Conservation (phyloP, 1,140 invertebrate species). For the Ylistrum balloti region DNA sequence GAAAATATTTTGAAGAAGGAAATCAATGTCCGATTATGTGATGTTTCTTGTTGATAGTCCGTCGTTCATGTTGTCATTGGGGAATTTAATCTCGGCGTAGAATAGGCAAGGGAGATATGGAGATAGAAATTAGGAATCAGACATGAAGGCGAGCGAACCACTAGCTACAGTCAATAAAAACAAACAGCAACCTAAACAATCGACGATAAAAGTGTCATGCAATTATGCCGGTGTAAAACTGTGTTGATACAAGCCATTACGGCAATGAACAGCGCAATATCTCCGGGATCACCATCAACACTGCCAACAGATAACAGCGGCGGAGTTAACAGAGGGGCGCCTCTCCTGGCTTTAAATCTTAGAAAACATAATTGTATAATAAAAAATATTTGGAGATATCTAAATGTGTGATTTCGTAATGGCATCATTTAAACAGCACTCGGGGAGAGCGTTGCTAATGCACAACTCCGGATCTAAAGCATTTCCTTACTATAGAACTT, state of each 20-base stretch:
- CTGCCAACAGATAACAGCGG: too few species aligned
- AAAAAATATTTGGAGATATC: conserved; percentile 26
- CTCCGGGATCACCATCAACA: background rate
- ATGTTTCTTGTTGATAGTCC: background rate
- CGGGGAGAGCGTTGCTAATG: conserved; percentile 20
- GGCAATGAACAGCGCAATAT: background rate
- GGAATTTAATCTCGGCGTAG: background rate
- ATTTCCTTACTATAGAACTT: background rate
- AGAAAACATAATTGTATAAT: background rate
- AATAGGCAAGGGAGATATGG: background rate
- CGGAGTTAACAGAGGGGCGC: background rate
- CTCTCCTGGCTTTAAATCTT: background rate
- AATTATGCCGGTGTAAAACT: conserved; percentile 9
- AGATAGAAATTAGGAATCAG: background rate
- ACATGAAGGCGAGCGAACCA: background rate
- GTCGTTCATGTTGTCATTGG: background rate
- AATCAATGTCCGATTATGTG: background rate
- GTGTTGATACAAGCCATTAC: background rate
- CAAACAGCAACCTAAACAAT: conserved; percentile 1
- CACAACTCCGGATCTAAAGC: conserved; percentile 19
- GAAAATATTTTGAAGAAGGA: background rate
- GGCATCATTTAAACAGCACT: conserved; percentile 7
- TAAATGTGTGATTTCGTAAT: conserved; percentile 40
- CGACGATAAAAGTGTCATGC: background rate
- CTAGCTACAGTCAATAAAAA: background rate